Evolutionary conservation across 2,113 vertebrate species (phyloP), one percentile per base, ranked within the genome.

Genomic region (Pseudopipra pipra): DNA sequence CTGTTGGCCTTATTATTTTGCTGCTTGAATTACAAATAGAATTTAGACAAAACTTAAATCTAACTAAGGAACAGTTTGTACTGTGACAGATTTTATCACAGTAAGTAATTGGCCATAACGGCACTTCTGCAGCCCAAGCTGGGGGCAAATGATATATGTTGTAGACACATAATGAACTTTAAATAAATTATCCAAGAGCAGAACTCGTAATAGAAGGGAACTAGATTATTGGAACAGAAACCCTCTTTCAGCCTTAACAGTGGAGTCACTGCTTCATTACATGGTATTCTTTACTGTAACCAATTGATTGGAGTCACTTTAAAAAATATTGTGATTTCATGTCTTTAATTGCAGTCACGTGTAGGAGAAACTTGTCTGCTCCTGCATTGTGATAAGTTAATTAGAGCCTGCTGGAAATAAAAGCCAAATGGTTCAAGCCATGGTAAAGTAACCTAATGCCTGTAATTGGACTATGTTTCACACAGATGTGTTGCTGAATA

Each of bases 21-120:
- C 61, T 93, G 65, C 66, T 88, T 85, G 65, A 92, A 96, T 94
- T 95, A 87, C 90, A 93, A 92, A 94, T 49, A 90, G 58, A 75
- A 93, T 82, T 93, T 76, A 90, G 80, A 72, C 37, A 88, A 94
- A 96, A 95, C 65, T 90, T 90, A 90, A 92, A 95, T 93, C 90
- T 94, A 94, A 94, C 93, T 95, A 96, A 90, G 73, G 61, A 93
- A 85, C 62, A 62, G 92, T 95, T 96, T 95, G 85, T 94, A 72
- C 80, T 76, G 31, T 89, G 88, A 85, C 86, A 89, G 90, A 96
- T 97, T 96, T 93, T 95, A 96, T 95, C 96, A 82, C 91, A 76
- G 76, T 95, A 93, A 96, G 86, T 97, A 97, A 96, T 97, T 96
- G 93, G 66, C 83, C 61, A 56, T 95, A 96, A 96, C 96, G 72